phyloP scores from a whole-genome alignment of 2,888 invertebrate genomes.

The Metalampra italica region DNA sequence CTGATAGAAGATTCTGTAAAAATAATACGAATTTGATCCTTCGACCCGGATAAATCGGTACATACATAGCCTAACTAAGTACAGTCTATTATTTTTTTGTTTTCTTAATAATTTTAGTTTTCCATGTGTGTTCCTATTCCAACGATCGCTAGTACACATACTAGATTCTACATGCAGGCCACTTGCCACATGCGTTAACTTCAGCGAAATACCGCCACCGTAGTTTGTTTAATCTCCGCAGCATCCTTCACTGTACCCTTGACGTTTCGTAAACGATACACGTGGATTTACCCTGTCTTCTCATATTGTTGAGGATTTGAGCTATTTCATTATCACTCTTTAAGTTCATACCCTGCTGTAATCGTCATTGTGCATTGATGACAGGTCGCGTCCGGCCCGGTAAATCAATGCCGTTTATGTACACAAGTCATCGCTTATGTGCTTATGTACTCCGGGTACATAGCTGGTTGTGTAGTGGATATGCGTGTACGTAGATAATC shows the following conservation, averaged over 20 bases:
- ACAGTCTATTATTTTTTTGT: not conserved
- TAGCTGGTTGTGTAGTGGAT: constrained; percentile 57
- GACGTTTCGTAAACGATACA: constrained; percentile 3
- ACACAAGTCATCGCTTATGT: constrained; percentile 69
- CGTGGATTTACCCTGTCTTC: not conserved
- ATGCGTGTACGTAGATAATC: constrained; percentile 75
- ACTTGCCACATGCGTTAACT: too few relatives aligned
- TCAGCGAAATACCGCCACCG: not conserved
- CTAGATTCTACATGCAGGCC: too few relatives aligned
- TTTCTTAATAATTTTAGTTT: not conserved
- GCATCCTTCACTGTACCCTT: constrained; percentile 2
- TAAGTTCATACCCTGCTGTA: constrained; percentile 16
- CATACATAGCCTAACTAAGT: too few relatives aligned
- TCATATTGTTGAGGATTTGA: not conserved
- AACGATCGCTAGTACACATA: too few relatives aligned
- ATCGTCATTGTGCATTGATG: constrained; percentile 61
- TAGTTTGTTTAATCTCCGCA: constrained; percentile 2
- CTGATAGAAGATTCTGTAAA: too few relatives aligned
- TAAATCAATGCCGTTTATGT: constrained; percentile 68
- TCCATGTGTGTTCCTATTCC: too few relatives aligned
- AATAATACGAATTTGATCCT: too few relatives aligned
- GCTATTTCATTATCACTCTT: not conserved
- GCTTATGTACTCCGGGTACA: constrained; percentile 59
- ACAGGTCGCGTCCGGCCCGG: constrained; percentile 62
- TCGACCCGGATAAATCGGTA: too few relatives aligned